Conservation (phyloP, 2,113 vertebrate species). For the Xyrauchen texanus region DNA sequence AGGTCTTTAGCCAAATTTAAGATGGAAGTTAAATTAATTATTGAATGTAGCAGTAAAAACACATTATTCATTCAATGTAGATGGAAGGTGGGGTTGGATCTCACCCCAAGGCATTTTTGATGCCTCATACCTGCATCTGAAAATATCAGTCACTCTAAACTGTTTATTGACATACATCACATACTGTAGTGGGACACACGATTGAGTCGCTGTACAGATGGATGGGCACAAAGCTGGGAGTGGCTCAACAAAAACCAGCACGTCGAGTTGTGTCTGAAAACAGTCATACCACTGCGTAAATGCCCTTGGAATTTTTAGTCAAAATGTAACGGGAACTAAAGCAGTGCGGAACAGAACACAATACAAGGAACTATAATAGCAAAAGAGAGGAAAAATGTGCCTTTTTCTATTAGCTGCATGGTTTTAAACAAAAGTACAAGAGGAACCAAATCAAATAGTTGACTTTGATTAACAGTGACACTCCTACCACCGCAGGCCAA, state of each 20-base stretch:
- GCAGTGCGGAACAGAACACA: conserved; percentile 2
- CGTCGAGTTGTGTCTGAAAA: conserved; percentile 47
- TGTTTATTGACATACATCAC: conserved; percentile 6
- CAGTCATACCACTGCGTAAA: conserved; percentile 28
- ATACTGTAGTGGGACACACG: conserved; percentile 4
- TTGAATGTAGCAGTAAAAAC: background rate
- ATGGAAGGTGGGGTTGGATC: background rate
- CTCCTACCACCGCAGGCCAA: too few species aligned
- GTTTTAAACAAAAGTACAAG: conserved; percentile 7
- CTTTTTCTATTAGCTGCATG: background rate
- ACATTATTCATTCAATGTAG: background rate
- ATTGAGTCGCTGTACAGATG: conserved; percentile 6
- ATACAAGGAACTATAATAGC: background rate
- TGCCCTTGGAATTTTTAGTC: background rate
- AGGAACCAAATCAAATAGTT: background rate
- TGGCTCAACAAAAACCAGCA: conserved; percentile 55
- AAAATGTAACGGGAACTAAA: conserved; percentile 8
- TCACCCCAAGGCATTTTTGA: background rate
- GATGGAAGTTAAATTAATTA: background rate
- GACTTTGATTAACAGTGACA: conserved; percentile 2
- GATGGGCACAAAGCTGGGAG: conserved; percentile 31
- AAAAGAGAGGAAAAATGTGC: background rate
- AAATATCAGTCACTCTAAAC: background rate
- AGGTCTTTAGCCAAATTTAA: background rate
- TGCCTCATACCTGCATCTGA: background rate